Evolutionary conservation across 2,888 invertebrate species (phyloP), one percentile per base, ranked within the genome.

Genomic region (Magallana nippona): DNA sequence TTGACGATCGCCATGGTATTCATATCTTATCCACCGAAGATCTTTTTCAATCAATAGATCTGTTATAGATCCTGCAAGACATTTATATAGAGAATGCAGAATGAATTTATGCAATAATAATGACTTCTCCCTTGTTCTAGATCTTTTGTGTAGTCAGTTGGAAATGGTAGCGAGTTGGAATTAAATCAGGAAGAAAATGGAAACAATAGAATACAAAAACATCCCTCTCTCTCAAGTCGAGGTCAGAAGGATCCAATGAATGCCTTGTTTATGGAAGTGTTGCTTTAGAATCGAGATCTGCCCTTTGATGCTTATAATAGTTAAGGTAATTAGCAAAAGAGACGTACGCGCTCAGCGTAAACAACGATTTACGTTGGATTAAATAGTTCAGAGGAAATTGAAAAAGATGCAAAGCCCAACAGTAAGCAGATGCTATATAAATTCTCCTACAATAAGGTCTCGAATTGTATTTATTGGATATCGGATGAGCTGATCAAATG

Each of bases 341-440:
- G 32, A 71, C 32, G 17, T 13, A 71, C 27, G 71, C 71, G 5
- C 15, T 71, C 22, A 71, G 19, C 32, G 71, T 71, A 71, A 71
- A 71, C 71, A 71, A 3, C 71, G 22, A 22, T n/a, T 27, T 71
- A 71, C 15, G 10, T 32, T 32, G 22, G 32, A 19, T 71, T 32
- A 13, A 32, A 71, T 27, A 71, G 27, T 27, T 13, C 71, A 71
- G 71, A 71, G 71, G 71, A 71, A 71, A 71, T 71, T 71, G 15
- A 13, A 71, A 22, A 22, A 15, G 71, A 22, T 71, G 22, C 15
- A 17, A 60, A 17, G 32, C 71, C 11, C 27, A 27, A 27, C 71
- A 71, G 32, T 71, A 27, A 71, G 71, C 8, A 15, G 71, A 71
- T 11, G 60, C 13, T 71, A 32, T 71, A 71, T 71, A 71, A 71